Conservation (phyloP, 2,113 vertebrate species). For the Dicaeum eximium region DNA sequence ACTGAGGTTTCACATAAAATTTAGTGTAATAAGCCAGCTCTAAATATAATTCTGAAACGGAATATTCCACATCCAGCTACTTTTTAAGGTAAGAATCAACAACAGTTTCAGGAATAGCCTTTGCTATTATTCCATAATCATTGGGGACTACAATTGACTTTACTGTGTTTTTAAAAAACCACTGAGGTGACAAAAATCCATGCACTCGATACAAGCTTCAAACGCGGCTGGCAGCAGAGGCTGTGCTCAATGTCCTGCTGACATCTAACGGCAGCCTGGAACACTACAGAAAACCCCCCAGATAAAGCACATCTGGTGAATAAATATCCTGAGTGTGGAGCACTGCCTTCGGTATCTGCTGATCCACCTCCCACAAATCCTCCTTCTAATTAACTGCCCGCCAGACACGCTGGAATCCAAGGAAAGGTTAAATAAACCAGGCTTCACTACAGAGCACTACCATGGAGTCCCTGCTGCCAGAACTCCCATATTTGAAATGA, state of each 20-base stretch:
- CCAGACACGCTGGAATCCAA: neutral
- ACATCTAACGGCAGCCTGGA: neutral
- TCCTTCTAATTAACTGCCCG: neutral
- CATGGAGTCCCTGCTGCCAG: neutral
- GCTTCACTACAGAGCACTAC: neutral
- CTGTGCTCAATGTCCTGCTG: neutral
- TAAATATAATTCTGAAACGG: neutral
- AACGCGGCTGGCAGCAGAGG: accelerated
- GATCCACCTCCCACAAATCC: neutral
- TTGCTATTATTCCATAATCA: neutral
- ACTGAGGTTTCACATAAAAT: neutral
- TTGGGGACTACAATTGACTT: neutral
- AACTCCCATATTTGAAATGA: neutral
- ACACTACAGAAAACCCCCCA: accelerated
- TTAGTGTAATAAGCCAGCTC: neutral
- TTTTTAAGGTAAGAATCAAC: neutral
- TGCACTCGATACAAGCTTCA: accelerated
- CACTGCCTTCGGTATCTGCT: accelerated
- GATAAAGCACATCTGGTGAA: neutral
- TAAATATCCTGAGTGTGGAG: accelerated
- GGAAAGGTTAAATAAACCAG: neutral
- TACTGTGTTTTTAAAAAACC: neutral
- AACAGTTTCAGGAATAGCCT: neutral
- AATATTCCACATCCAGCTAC: neutral
- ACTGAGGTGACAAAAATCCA: neutral